Conservation (phyloP, 2,113 vertebrate genomes). For the Rhinoderma darwinii region DNA sequence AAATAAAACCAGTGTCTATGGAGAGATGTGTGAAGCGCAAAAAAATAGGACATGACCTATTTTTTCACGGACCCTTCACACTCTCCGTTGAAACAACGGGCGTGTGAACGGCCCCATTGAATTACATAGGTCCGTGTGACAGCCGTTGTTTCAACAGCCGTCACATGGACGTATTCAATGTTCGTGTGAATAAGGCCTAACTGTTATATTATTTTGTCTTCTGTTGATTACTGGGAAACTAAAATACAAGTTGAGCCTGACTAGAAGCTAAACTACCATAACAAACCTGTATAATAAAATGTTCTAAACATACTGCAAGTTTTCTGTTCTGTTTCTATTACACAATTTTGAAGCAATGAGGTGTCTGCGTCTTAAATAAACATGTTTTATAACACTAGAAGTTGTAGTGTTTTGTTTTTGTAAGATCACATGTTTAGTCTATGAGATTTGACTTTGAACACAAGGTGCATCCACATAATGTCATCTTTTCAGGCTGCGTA, state of each 20-base stretch:
- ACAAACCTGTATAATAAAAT: background rate
- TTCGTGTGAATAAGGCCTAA: too few species aligned
- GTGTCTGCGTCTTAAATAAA: background rate
- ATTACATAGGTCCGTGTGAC: too few species aligned
- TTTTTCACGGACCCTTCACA: too few species aligned
- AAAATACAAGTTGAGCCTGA: background rate
- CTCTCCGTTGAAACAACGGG: too few species aligned
- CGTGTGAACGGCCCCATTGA: too few species aligned
- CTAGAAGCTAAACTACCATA: background rate
- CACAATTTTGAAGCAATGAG: background rate
- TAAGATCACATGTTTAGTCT: background rate
- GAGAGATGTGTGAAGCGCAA: too few species aligned
- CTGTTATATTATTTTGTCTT: too few species aligned
- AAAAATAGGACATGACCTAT: too few species aligned
- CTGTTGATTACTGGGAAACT: too few species aligned
- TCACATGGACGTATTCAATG: too few species aligned
- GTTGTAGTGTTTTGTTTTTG: background rate
- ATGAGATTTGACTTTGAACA: constrained; percentile 12
- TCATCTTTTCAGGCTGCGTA: constrained; percentile 1
- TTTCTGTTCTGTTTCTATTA: background rate
- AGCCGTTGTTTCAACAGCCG: too few species aligned
- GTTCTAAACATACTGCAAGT: background rate
- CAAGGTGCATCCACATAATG: constrained; percentile 16
- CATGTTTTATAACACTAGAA: background rate
- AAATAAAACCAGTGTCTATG: too few species aligned